A percentile compares a stretch with the other conserved stretches of the same genome.
These are phyloP conservation scores for Andrena hattorfiana DNA, from an alignment of 2,888 invertebrate genomes.

Conservation along the genomic window DNA sequence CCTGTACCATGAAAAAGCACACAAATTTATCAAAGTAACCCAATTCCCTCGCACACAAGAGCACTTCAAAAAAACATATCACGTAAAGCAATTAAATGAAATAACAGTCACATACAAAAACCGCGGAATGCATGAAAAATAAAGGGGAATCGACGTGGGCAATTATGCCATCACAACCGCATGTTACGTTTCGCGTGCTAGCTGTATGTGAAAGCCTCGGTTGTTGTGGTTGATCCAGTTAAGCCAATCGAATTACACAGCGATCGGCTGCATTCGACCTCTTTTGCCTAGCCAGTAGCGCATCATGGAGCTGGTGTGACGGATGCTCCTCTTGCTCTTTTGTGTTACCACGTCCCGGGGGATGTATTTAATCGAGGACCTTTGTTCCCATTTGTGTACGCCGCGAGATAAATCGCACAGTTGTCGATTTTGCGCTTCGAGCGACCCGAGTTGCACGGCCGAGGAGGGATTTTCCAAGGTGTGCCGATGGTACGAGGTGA, in stretches of 20 bases:
- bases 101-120: not conserved
- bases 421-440: slow-evolving; percentile 2
- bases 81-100: not conserved
- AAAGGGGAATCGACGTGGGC: slow-evolving; percentile 16
- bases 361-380: slow-evolving; percentile 35
- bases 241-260: slow-evolving; percentile 74
- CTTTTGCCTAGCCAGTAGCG: slow-evolving; percentile 37
- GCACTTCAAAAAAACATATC: not conserved
- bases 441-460: not conserved
- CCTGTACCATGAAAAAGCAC: not conserved
- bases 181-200: slow-evolving; percentile 8
- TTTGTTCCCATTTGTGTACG: not conserved
- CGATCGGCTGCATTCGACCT: slow-evolving; percentile 43
- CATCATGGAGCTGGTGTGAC: slow-evolving; percentile 46
- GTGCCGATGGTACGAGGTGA: slow-evolving; percentile 25
- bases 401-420: not conserved
- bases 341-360: not conserved
- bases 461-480: slow-evolving; percentile 1
- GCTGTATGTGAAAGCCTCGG: slow-evolving; percentile 22
- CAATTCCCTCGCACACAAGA: not conserved
- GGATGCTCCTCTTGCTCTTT: slow-evolving; percentile 23
- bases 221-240: slow-evolving; percentile 69
- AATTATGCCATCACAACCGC: slow-evolving; percentile 10
- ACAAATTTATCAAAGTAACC: not conserved
- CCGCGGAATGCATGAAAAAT: not conserved